A percentile compares a stretch with the other conserved stretches of the same genome.
Evolutionary conservation across 2,888 invertebrate genomes (phyloP).

Genomic region (Dioctria linearis): DNA sequence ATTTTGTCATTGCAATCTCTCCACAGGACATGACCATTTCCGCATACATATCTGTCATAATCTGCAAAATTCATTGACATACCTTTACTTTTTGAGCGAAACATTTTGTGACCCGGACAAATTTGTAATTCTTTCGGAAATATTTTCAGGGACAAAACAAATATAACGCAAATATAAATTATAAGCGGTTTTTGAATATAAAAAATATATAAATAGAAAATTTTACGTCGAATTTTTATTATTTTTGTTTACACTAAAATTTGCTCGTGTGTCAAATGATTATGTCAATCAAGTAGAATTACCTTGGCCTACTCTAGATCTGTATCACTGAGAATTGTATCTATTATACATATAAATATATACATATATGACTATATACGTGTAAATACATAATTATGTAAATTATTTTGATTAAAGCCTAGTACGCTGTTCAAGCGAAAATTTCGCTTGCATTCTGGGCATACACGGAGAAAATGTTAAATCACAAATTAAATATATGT

Average conservation of each 20-base stretch:
- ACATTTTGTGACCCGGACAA: constrained; percentile 11
- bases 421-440: too few species aligned
- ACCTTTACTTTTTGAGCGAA: constrained; percentile 55
- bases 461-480: too few species aligned
- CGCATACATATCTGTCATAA: constrained; percentile 55
- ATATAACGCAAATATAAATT: constrained; percentile 18
- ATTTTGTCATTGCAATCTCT: constrained; percentile 9
- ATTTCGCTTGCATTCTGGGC: too few species aligned
- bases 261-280: constrained; percentile 48
- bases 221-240: constrained; percentile 43
- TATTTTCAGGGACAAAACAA: background rate
- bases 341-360: too few species aligned
- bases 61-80: constrained; percentile 54
- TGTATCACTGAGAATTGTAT: too few species aligned
- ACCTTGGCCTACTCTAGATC: background rate
- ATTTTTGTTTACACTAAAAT: constrained; percentile 50
- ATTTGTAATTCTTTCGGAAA: constrained; percentile 16
- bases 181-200: background rate
- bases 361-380: too few species aligned
- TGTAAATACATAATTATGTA: too few species aligned
- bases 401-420: too few species aligned
- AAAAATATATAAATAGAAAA: constrained; percentile 37
- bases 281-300: background rate
- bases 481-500: too few species aligned
- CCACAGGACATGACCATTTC: constrained; percentile 53